phyloP scores from a whole-genome alignment of 1,140 invertebrate species.

The Trichogramma pretiosum region DNA sequence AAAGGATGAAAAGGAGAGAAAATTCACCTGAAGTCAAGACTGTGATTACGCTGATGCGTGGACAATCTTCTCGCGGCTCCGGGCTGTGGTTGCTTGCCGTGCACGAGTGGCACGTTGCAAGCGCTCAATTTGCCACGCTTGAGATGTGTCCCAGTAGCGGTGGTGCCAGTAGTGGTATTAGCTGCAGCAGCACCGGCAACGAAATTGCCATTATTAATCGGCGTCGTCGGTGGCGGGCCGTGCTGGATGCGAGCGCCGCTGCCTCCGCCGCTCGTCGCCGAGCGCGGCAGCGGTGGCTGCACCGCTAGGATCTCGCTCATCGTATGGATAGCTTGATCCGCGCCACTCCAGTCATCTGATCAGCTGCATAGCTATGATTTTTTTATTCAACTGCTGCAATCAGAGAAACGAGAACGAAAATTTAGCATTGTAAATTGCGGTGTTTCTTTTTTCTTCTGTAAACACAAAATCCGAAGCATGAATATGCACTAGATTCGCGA shows the following conservation, averaged over 20 bases:
- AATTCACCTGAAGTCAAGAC: constrained; percentile 66
- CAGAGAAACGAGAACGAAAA: background rate
- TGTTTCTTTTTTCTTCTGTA: no score
- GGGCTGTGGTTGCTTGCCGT: constrained; percentile 49
- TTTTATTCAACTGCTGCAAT: background rate
- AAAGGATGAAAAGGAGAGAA: no score
- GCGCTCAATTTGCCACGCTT: constrained; percentile 40
- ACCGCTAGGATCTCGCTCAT: constrained; percentile 44
- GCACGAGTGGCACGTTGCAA: constrained; percentile 50
- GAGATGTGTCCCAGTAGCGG: constrained; percentile 36
- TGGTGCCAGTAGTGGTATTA: constrained; percentile 40
- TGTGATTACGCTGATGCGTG: constrained; percentile 68
- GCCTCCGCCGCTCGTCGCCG: background rate
- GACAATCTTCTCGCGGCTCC: constrained; percentile 52
- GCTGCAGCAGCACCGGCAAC: constrained; percentile 33
- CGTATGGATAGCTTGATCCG: constrained; percentile 38
- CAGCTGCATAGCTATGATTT: background rate
- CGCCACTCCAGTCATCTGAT: background rate
- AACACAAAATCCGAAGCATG: no score
- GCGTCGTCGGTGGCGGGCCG: no score
- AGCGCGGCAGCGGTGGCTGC: constrained; percentile 27
- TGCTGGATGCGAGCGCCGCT: background rate
- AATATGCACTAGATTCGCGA: no score
- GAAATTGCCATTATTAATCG: no score
- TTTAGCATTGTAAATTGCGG: no score